phyloP scores from a whole-genome alignment of 2,113 vertebrate genomes.

The Tyto alba region DNA sequence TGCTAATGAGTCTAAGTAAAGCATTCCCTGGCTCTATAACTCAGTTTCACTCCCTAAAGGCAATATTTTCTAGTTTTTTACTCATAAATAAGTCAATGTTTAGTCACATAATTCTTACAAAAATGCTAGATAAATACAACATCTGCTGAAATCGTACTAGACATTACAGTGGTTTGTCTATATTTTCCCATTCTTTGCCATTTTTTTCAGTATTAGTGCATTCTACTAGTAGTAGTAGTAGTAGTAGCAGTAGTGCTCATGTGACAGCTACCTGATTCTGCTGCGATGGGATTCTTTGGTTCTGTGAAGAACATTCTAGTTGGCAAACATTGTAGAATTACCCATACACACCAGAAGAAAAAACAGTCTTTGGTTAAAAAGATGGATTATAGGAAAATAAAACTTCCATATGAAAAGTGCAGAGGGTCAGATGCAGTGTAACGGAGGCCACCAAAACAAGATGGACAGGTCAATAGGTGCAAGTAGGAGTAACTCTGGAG shows the following conservation, averaged over 20 bases:
- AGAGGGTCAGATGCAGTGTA: not conserved
- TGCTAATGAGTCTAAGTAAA: not conserved
- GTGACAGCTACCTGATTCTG: not conserved
- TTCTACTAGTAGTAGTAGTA: not conserved
- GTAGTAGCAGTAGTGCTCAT: not conserved
- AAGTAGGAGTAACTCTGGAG: not conserved
- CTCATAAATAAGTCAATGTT: not conserved
- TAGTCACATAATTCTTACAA: not conserved
- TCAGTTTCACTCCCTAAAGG: not conserved
- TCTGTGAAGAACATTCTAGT: not conserved
- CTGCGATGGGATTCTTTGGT: not conserved
- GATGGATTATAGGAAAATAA: not conserved
- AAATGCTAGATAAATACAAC: not conserved
- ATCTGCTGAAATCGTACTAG: not conserved
- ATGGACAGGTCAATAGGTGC: not conserved
- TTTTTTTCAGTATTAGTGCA: not conserved
- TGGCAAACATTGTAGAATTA: not conserved
- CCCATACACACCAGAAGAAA: not conserved
- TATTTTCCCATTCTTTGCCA: not conserved
- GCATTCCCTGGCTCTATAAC: not conserved
- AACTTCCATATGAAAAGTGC: not conserved
- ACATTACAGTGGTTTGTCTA: not conserved
- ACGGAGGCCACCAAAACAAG: not conserved
- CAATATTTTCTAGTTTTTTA: not conserved
- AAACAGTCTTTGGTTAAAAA: not conserved